A percentile compares a stretch with the other conserved stretches of the same genome.
Evolutionary conservation across 2,888 invertebrate species (phyloP).

Genomic region (Heteromurus nitidus): DNA sequence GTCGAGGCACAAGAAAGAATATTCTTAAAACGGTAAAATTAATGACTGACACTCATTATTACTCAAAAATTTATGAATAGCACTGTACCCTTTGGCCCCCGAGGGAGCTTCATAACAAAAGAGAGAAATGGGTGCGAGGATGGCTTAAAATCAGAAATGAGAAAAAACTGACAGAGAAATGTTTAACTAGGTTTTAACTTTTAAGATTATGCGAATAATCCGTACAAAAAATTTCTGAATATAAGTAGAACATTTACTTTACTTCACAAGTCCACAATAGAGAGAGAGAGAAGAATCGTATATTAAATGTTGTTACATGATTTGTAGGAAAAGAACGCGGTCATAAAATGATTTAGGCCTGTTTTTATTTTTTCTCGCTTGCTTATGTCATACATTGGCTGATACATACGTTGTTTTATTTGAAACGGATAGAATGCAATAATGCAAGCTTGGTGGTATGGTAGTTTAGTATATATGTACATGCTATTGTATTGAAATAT

Average conservation of each 20-base stretch:
- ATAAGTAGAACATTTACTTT: too few relatives aligned
- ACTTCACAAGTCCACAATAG: too few relatives aligned
- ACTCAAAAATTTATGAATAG: constrained; percentile 61
- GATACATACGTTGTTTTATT: not conserved
- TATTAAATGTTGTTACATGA: constrained; percentile 12
- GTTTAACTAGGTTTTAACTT: too few relatives aligned
- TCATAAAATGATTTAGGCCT: constrained; percentile 41
- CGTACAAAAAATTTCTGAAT: too few relatives aligned
- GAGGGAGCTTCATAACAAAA: constrained; percentile 47
- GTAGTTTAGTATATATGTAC: too few relatives aligned
- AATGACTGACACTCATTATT: constrained; percentile 64
- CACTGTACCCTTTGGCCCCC: constrained; percentile 56
- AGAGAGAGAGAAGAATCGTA: not conserved
- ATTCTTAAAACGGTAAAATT: constrained; percentile 56
- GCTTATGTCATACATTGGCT: constrained; percentile 43
- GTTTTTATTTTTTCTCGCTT: constrained; percentile 21
- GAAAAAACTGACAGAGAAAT: too few relatives aligned
- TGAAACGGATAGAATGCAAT: too few relatives aligned
- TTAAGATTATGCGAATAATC: too few relatives aligned
- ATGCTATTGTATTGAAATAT: too few relatives aligned
- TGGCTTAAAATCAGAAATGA: not conserved
- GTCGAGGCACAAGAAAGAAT: not conserved
- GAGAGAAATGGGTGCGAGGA: constrained; percentile 27
- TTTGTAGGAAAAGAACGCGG: constrained; percentile 46
- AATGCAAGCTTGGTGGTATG: not conserved